These are phyloP conservation scores for Ictidomys tridecemlineatus DNA, from an alignment of 2,113 vertebrate genomes.

Conservation along the genomic window DNA sequence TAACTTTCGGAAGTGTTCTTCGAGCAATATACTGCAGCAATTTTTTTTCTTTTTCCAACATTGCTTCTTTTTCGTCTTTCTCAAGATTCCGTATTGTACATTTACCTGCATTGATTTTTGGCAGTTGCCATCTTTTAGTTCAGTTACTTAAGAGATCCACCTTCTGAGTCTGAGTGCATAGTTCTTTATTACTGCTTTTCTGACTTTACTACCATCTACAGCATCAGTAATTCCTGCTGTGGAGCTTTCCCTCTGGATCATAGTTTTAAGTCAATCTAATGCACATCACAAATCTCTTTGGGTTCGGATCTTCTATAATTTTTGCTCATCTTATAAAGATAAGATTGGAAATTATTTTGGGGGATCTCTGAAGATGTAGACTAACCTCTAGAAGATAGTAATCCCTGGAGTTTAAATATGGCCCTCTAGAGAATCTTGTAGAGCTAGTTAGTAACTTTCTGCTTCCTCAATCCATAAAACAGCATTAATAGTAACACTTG, in stretches of 20 bases:
- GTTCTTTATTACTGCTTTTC: conserved; percentile 24
- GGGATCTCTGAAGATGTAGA: background rate
- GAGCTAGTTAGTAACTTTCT: background rate
- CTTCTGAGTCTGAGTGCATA: background rate
- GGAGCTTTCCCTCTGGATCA: conserved; percentile 3
- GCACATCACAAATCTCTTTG: background rate
- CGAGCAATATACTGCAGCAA: accelerated
- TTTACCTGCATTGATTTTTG: conserved; percentile 50
- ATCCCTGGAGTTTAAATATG: background rate
- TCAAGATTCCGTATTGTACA: background rate
- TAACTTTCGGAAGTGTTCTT: background rate
- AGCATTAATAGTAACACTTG: background rate
- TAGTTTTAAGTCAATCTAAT: background rate
- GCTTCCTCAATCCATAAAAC: background rate
- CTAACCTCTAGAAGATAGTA: conserved; percentile 1
- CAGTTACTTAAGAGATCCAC: background rate
- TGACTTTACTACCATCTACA: background rate
- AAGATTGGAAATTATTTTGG: background rate
- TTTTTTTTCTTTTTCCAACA: background rate
- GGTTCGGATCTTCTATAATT: background rate
- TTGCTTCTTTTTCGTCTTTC: background rate
- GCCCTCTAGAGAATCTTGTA: background rate
- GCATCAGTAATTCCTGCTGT: background rate
- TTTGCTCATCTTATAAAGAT: background rate
- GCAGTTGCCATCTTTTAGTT: conserved; percentile 3